These are phyloP conservation scores for Maniola jurtina DNA, from an alignment of 1,140 invertebrate genomes.

Conservation along the genomic window DNA sequence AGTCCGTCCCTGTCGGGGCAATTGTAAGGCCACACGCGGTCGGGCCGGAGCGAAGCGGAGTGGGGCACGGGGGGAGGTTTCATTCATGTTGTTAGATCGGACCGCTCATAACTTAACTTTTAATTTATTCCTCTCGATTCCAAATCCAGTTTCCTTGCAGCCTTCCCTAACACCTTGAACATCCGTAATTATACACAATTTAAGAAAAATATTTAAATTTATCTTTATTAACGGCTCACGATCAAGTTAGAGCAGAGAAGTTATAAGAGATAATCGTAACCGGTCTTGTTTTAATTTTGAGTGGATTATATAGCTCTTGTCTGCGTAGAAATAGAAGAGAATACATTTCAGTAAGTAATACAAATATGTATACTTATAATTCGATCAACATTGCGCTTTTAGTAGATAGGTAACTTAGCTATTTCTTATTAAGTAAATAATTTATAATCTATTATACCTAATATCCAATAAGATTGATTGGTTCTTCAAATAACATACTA, in stretches of 20 bases:
- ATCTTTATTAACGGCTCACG: conserved; percentile 24
- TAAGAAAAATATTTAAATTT: conserved; percentile 31
- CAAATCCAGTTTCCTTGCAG: conserved; percentile 56
- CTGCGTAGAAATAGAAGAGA: too few relatives aligned
- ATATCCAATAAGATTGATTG: too few relatives aligned
- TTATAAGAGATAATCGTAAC: conserved; percentile 21
- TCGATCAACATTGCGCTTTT: too few relatives aligned
- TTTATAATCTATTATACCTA: too few relatives aligned
- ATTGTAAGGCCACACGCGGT: conserved; percentile 73
- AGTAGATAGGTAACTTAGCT: too few relatives aligned
- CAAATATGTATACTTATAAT: too few relatives aligned
- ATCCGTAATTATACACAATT: conserved; percentile 57
- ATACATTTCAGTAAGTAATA: too few relatives aligned
- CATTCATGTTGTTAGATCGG: conserved; percentile 77
- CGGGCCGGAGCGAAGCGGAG: conserved; percentile 30
- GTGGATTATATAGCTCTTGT: background rate
- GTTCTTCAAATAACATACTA: too few relatives aligned
- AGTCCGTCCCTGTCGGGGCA: conserved; percentile 56
- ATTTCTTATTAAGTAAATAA: too few relatives aligned
- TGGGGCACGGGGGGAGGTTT: conserved; percentile 49
- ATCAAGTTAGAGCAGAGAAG: conserved; percentile 17
- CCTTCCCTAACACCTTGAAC: conserved; percentile 49
- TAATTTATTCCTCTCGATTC: conserved; percentile 72
- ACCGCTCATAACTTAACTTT: conserved; percentile 75
- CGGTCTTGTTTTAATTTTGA: background rate